phyloP scores from a whole-genome alignment of 2,888 invertebrate genomes.

The Pristionchus mayeri region DNA sequence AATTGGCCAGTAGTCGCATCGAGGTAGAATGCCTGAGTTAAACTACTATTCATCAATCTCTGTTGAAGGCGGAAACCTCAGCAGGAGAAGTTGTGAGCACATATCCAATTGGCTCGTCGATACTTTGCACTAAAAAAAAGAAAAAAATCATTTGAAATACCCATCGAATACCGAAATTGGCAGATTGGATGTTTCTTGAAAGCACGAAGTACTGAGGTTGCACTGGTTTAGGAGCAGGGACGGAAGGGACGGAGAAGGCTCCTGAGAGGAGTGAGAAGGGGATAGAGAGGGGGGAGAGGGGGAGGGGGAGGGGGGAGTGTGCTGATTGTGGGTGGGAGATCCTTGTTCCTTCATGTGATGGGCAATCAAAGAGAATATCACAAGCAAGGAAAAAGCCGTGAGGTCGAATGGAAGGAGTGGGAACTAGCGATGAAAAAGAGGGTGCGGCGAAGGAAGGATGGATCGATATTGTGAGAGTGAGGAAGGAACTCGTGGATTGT shows the following conservation, averaged over 20 bases:
- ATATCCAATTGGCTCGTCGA: slow-evolving; percentile 39
- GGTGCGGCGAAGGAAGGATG: neutral
- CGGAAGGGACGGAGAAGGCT: neutral
- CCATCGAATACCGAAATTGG: neutral
- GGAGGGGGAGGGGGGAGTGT: neutral
- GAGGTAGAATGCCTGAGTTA: slow-evolving; percentile 6
- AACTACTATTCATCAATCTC: neutral
- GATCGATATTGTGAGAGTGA: neutral
- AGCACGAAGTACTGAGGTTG: neutral
- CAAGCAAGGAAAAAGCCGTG: neutral
- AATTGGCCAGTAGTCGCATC: neutral
- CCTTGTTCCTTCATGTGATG: neutral
- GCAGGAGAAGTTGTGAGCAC: slow-evolving; percentile 7
- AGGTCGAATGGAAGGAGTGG: slow-evolving; percentile 6
- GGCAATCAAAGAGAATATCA: neutral
- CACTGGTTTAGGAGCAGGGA: neutral
- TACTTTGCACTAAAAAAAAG: neutral
- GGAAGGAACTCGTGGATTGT: neutral
- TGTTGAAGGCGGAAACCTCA: neutral
- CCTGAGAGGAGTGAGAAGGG: neutral
- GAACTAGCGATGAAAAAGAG: slow-evolving; percentile 4
- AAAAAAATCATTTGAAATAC: neutral
- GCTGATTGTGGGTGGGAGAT: neutral
- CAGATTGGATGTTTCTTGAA: neutral
- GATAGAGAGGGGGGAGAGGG: neutral